phyloP scores from a whole-genome alignment of 2,888 invertebrate genomes.

The Heliconius aoede region DNA sequence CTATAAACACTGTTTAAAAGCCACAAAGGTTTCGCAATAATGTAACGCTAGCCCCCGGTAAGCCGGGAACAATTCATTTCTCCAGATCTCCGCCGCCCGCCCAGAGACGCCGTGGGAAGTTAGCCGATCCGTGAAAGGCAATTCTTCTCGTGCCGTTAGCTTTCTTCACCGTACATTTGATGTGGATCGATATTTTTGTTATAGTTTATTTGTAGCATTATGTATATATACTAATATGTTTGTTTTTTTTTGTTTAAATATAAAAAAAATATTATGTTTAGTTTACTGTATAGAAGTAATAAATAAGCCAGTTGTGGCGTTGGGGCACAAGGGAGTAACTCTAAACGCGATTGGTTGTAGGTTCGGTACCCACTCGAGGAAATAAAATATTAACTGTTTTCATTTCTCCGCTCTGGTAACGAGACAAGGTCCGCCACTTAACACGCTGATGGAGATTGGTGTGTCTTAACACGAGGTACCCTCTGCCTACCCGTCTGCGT shows the following conservation, averaged over 20 bases:
- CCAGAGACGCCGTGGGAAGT: conserved; percentile 66
- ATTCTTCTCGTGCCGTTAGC: conserved; percentile 77
- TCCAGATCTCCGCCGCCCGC: conserved; percentile 53
- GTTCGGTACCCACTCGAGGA: no score
- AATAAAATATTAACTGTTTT: no score
- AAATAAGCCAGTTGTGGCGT: no score
- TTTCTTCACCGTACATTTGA: conserved; percentile 78
- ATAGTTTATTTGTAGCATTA: conserved; percentile 61
- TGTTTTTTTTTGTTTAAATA: background rate
- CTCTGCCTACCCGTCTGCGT: no score
- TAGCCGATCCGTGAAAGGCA: conserved; percentile 80
- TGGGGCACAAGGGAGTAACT: no score
- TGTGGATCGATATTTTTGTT: conserved; percentile 64
- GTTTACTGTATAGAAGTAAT: no score
- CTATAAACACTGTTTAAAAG: conserved; percentile 72
- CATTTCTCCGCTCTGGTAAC: no score
- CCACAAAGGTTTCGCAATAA: conserved; percentile 73
- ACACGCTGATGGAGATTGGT: no score
- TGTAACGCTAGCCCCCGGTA: conserved; percentile 71
- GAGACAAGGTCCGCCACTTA: no score
- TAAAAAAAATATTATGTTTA: background rate
- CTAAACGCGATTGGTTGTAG: no score
- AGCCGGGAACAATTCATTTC: conserved; percentile 78
- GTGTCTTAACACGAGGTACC: no score
- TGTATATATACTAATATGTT: background rate